Conservation (phyloP, 2,797 vertebrate species). For the Thripadectes ignobilis region DNA sequence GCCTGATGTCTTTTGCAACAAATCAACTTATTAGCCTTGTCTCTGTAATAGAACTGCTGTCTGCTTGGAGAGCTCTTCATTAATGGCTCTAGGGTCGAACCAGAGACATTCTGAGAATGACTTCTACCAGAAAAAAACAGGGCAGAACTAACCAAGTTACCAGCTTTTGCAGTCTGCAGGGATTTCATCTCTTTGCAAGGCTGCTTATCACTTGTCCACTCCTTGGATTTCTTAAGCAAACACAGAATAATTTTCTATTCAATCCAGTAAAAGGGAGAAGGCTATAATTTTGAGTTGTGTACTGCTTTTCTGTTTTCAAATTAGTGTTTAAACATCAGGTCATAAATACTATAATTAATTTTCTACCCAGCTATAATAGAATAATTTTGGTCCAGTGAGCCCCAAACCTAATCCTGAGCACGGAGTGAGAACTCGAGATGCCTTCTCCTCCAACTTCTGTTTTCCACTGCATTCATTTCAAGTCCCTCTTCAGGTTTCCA, state of each 20-base stretch:
- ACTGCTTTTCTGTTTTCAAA: not conserved
- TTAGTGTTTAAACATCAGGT: not conserved
- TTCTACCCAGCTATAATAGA: not conserved
- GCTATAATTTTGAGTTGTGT: not conserved
- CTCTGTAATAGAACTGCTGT: not conserved
- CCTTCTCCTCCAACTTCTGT: conserved; percentile 20
- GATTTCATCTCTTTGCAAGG: not conserved
- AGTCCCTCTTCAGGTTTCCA: conserved; percentile 67
- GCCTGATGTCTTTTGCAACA: not conserved
- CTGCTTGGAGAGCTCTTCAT: not conserved
- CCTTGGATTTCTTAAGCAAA: not conserved
- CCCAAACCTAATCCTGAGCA: not conserved
- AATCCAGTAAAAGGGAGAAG: not conserved
- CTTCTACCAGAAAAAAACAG: not conserved
- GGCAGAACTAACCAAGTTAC: not conserved
- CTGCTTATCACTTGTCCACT: not conserved
- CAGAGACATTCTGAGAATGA: not conserved
- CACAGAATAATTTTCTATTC: not conserved
- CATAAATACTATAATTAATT: not conserved
- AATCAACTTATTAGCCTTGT: not conserved
- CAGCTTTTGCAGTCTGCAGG: not conserved
- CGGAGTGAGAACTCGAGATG: not conserved
- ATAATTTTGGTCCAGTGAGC: not conserved
- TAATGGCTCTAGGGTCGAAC: not conserved
- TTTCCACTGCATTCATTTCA: conserved; percentile 42